Percentiles rank a stretch among this genome's conserved stretches.
Evolutionary conservation across 2,113 vertebrate genomes (phyloP).

Genomic region (Daphoenositta chrysoptera): DNA sequence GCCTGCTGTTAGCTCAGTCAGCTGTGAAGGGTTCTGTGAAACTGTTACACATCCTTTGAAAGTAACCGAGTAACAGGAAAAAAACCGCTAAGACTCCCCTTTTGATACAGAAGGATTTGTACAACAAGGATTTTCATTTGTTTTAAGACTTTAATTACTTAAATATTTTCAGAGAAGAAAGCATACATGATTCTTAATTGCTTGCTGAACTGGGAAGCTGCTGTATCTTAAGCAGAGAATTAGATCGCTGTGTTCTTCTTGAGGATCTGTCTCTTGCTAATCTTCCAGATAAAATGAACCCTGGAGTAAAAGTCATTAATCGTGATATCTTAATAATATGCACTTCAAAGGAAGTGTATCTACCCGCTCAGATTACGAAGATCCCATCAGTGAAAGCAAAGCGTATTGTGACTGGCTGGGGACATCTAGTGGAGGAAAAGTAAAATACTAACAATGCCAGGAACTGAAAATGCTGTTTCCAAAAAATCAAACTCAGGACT

Average conservation of each 20-base stretch:
- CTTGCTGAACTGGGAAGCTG: constrained; percentile 36
- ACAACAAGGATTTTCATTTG: constrained; percentile 46
- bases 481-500: neutral
- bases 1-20: constrained; percentile 61
- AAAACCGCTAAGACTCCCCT: neutral
- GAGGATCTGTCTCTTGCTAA: constrained; percentile 52
- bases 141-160: constrained; percentile 63
- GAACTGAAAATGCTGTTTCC: neutral
- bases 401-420: constrained; percentile 50
- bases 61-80: constrained; percentile 12
- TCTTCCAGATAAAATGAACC: constrained; percentile 56
- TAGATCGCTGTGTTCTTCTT: constrained; percentile 48
- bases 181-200: constrained; percentile 49
- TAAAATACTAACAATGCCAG: neutral
- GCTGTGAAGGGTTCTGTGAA: constrained; percentile 43
- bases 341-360: constrained; percentile 52
- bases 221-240: constrained; percentile 32
- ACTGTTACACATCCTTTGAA: constrained; percentile 61
- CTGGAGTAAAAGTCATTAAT: constrained; percentile 55
- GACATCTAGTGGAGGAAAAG: constrained; percentile 77
- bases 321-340: constrained; percentile 38
- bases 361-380: neutral
- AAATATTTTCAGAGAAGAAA: constrained; percentile 63
- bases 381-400: neutral
- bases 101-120: constrained; percentile 57